Conservation (phyloP, 2,888 invertebrate genomes). For the Tetranychus truncatus region DNA sequence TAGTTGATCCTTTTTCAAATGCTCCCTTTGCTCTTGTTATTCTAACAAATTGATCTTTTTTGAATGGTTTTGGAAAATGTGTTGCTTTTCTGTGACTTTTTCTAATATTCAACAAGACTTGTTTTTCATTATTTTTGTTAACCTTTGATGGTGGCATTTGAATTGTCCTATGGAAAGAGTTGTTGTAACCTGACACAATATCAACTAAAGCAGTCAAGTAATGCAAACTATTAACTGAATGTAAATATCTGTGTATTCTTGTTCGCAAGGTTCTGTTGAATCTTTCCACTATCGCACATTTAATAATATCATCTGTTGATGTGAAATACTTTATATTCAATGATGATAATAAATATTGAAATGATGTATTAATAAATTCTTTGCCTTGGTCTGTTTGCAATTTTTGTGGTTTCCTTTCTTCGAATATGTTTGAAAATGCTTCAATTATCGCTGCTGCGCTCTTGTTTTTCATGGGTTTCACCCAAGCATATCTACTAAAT, state of each 20-base stretch:
- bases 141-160: neutral
- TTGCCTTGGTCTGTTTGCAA: conserved; percentile 24
- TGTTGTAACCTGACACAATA: neutral
- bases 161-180: neutral
- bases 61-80: neutral
- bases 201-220: neutral
- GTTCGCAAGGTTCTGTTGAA: conserved; percentile 28
- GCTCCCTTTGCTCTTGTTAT: neutral
- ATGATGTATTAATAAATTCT: conserved; percentile 21
- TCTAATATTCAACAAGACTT: neutral
- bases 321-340: conserved; percentile 22
- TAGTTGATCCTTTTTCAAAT: conserved; percentile 4
- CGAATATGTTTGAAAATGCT: neutral
- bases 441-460: conserved; percentile 17
- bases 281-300: conserved; percentile 29
- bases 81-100: neutral
- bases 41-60: neutral
- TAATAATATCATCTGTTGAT: conserved; percentile 27
- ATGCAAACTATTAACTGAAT: conserved; percentile 22
- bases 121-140: neutral
- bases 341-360: neutral
- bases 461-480: conserved; percentile 25
- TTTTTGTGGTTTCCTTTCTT: neutral
- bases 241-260: conserved; percentile 28
- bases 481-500: conserved; percentile 26